Evolutionary conservation across 2,888 invertebrate genomes (phyloP).

Genomic region (Ochropleura plecta): DNA sequence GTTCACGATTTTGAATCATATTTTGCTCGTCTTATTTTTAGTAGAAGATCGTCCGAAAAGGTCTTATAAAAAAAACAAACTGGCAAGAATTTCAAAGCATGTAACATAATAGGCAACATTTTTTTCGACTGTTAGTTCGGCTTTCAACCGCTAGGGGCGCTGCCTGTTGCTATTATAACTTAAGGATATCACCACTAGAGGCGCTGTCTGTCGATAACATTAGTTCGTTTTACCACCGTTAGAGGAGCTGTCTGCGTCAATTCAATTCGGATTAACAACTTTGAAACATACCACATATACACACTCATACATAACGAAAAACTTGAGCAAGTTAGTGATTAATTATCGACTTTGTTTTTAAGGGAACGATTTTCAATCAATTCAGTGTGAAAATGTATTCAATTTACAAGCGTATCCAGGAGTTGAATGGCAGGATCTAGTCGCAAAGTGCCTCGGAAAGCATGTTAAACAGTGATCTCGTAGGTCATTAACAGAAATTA

Average conservation of each 20-base stretch:
- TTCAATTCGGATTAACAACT: conserved; percentile 56
- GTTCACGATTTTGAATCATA: background rate
- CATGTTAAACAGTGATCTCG: background rate
- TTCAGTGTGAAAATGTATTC: background rate
- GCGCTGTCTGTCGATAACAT: background rate
- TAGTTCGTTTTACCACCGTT: background rate
- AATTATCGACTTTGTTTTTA: conserved; percentile 27
- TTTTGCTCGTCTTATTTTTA: conserved; percentile 3
- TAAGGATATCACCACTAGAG: background rate
- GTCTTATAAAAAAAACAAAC: background rate
- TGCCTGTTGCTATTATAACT: background rate
- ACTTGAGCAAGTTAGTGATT: conserved; percentile 66
- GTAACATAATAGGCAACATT: background rate
- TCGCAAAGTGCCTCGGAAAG: background rate
- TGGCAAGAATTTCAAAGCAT: conserved; percentile 52
- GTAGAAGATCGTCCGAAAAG: background rate
- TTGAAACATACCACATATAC: conserved; percentile 49
- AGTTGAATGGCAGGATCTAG: background rate
- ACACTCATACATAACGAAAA: conserved; percentile 59
- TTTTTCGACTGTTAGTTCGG: background rate
- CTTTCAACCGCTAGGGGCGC: background rate
- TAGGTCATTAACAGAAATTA: background rate
- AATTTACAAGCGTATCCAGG: background rate
- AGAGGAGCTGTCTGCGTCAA: background rate
- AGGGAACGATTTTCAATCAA: conserved; percentile 59